Evolutionary conservation across 2,888 invertebrate species (phyloP).

Genomic region (Oxytorus armatus): DNA sequence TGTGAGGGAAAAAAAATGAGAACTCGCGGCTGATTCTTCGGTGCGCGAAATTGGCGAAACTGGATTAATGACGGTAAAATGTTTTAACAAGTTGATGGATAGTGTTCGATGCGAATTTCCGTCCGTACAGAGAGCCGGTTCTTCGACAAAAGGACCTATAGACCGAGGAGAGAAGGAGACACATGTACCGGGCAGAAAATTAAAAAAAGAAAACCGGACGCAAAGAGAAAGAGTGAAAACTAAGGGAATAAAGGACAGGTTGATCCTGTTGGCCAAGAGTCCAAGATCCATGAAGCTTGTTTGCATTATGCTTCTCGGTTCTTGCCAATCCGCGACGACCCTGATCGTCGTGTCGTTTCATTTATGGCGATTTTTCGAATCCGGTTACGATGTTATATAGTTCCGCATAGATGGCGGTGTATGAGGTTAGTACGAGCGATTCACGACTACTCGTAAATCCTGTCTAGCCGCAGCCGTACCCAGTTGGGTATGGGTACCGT

Average conservation of each 20-base stretch:
- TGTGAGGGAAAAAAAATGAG: no score
- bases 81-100: no score
- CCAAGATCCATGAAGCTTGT: slow-evolving; percentile 43
- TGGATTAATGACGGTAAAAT: no score
- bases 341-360: slow-evolving; percentile 37
- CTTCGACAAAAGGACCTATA: no score
- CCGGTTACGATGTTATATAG: slow-evolving; percentile 81
- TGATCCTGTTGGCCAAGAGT: slow-evolving; percentile 65
- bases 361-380: slow-evolving; percentile 68
- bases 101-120: no score
- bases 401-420: slow-evolving; percentile 76
- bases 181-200: no score
- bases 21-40: no score
- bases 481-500: background rate
- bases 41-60: no score
- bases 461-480: slow-evolving; percentile 14
- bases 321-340: no score
- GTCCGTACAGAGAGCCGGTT: no score
- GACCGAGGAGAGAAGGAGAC: no score
- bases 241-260: slow-evolving; percentile 67
- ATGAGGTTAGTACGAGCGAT: slow-evolving; percentile 76
- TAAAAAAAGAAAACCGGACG: slow-evolving; percentile 47
- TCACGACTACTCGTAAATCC: slow-evolving; percentile 65
- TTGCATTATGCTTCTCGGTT: no score
- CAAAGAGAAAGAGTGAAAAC: slow-evolving; percentile 41